These are phyloP conservation scores for Psylliodes chrysocephalus DNA, from an alignment of 2,888 invertebrate genomes.

Conservation along the genomic window DNA sequence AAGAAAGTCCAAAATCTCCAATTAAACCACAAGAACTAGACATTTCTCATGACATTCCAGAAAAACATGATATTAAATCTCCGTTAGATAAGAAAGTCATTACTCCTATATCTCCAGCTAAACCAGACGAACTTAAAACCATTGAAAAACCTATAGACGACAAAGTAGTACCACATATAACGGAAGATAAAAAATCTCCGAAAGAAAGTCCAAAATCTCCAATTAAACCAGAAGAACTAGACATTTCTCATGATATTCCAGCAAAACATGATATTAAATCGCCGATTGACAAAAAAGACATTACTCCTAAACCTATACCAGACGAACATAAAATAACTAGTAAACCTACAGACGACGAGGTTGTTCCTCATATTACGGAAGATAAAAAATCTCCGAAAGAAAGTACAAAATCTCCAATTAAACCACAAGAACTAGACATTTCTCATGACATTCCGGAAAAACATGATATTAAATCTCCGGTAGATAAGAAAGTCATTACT, in stretches of 20 bases:
- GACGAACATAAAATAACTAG: neutral
- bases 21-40: neutral
- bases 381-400: neutral
- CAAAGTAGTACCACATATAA: neutral
- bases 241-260: neutral
- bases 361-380: neutral
- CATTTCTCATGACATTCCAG: no score
- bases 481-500: no score
- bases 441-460: neutral
- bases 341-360: neutral
- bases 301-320: neutral
- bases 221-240: neutral
- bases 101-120: no score
- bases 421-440: neutral
- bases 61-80: neutral
- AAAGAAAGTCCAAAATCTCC: neutral
- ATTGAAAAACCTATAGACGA: no score
- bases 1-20: neutral
- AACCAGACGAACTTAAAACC: no score
- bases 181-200: neutral
- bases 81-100: no score
- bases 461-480: neutral
- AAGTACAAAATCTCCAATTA: neutral
- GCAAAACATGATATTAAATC: conserved; percentile 1
- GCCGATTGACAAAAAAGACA: neutral